phyloP scores from a whole-genome alignment of 2,797 vertebrate species.

The Microtus obscurus region DNA sequence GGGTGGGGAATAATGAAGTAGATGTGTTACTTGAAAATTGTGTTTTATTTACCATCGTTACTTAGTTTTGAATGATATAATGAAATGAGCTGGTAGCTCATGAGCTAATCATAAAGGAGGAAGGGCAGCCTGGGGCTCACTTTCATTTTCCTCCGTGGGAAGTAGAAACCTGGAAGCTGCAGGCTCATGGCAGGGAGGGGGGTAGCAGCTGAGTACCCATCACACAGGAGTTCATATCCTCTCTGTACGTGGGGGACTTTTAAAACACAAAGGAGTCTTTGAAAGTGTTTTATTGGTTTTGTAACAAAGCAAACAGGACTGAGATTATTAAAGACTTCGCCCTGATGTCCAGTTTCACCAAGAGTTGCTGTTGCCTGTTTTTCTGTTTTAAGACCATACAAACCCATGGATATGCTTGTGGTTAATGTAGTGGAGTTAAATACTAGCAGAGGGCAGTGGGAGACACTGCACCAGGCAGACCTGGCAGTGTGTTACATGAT shows the following conservation, averaged over 20 bases:
- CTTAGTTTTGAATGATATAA: not conserved
- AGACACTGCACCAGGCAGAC: not conserved
- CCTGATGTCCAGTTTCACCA: not conserved
- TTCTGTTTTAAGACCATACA: not conserved
- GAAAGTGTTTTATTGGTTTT: not conserved
- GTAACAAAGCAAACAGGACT: not conserved
- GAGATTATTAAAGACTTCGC: not conserved
- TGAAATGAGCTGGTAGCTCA: not conserved
- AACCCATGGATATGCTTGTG: not conserved
- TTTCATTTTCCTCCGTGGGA: not conserved
- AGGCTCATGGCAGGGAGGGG: not conserved
- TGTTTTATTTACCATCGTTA: constrained; percentile 26
- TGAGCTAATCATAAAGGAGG: not conserved
- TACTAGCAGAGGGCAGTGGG: not conserved
- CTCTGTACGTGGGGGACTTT: not conserved
- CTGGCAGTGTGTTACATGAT: not conserved
- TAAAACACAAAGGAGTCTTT: not conserved
- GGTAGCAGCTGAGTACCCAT: not conserved
- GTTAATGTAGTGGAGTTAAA: not conserved
- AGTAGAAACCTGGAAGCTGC: not conserved
- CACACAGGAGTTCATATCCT: not conserved
- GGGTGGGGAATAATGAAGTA: not conserved
- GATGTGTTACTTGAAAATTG: not conserved
- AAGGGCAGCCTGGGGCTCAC: not conserved
- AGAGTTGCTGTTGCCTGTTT: not conserved